Conservation (phyloP, 2,888 invertebrate genomes). For the Epiblema foenella region DNA sequence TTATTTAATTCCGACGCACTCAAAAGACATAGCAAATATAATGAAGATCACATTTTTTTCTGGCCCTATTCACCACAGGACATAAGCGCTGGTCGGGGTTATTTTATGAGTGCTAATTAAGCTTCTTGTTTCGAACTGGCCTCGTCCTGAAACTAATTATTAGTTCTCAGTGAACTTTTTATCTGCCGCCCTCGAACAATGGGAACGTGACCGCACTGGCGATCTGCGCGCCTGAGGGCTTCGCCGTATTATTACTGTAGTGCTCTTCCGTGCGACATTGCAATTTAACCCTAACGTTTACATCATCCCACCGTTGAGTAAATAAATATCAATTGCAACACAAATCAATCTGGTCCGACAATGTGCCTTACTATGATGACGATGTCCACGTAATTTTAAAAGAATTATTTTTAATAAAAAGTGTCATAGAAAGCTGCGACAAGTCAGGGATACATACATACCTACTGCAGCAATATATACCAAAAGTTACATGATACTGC, state of each 20-base stretch:
- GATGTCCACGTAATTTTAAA: not conserved
- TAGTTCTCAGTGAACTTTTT: slow-evolving; percentile 78
- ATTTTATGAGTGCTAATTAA: slow-evolving; percentile 78
- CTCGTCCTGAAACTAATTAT: slow-evolving; percentile 78
- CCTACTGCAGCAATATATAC: not conserved
- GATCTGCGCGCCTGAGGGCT: slow-evolving; percentile 54
- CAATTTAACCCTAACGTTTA: slow-evolving; percentile 29
- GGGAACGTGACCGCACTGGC: slow-evolving; percentile 81
- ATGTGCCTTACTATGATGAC: not conserved
- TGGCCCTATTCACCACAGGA: slow-evolving; percentile 5
- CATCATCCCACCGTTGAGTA: not conserved
- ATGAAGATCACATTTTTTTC: slow-evolving; percentile 17
- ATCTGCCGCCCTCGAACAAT: slow-evolving; percentile 78
- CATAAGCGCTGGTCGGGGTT: slow-evolving; percentile 45
- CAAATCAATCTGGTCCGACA: not conserved
- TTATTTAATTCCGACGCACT: slow-evolving; percentile 9
- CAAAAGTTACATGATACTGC: not conserved
- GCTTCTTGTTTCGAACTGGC: slow-evolving; percentile 73
- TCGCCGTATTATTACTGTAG: slow-evolving; percentile 57
- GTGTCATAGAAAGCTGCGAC: not conserved
- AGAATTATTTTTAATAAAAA: not conserved
- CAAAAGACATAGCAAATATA: not conserved
- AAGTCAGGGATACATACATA: not conserved
- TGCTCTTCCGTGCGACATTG: slow-evolving; percentile 19
- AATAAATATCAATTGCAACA: not conserved